Evolutionary conservation across 2,113 vertebrate genomes (phyloP), one percentile per base, ranked within the genome.

Genomic region (Grantiella picta): DNA sequence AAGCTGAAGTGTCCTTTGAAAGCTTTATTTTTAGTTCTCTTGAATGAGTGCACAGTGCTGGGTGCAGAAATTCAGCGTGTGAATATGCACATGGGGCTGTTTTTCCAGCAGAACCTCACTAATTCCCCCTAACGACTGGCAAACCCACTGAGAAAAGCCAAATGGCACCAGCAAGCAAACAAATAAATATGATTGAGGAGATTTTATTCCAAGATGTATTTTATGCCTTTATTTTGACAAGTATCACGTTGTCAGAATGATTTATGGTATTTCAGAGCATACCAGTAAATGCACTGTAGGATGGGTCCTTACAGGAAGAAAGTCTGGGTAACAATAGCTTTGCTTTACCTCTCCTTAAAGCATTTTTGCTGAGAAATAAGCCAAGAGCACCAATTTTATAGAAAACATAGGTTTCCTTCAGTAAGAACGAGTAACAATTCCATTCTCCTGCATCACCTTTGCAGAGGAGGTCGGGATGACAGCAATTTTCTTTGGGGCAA

Each of bases 211-310:
- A 36, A 94, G 94, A 94, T 53, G 54, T 91, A 80, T 92, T 96
- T 95, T 91, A 77, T 92, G 95, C 95, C 86, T 95, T 90, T 96
- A 96, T 97, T 96, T 96, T 96, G 97, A 96, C 96, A 96, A 95
- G 95, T 82, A 94, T 90, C 94, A 52, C 40, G 36, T 94, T 92
- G 96, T 96, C 94, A 94, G 77, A 75, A 95, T 97, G 97, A 97
- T 97, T 97, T 97, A 97, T 97, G 95, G 69, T 76, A 72, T 94
- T 96, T 96, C 94, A 68, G 66, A 88, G 90, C 59, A 3, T 45
- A 95, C 78, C 86, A 95, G 86, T 91, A 95, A 95, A 93, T 91
- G 92, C 76, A 69, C 76, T 72, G 54, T 72, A 73, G 38, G 84
- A 59, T 84, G 79, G 88, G 86, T 92, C 82, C 85, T 92, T 94